Evolutionary conservation across 92 coral and sea anemone genomes (phyloP), one percentile per base, ranked within the genome.

Genomic region (Blastomussa wellsi): DNA sequence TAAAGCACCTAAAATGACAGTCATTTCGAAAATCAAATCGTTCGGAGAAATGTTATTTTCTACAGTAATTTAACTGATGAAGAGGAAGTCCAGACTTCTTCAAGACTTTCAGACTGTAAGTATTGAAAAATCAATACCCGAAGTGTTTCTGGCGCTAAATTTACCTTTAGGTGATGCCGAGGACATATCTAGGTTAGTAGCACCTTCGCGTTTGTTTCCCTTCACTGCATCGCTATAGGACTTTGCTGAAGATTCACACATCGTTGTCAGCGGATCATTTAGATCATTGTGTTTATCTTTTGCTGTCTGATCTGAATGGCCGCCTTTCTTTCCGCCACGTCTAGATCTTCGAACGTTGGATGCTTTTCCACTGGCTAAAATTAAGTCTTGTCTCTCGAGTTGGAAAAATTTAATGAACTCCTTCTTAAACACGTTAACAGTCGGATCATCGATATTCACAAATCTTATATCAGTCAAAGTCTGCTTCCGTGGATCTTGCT

Each of bases 381-480:
- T 3, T 20, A 14, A 39, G 5, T 17, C 24, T 36, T 39, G 28
- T 38, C 20, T 73, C 28, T 73, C 36, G 77, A 39, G 47, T 73
- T 39, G 53, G 13, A 73, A 38, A 16, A 73, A 73, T 5, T 85
- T 80, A 24, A 52, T 48, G 55, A 94, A 94, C 38, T 94, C 92
- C 26, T 83, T 74, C 64, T 49, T 62, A 49, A 94, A 92, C 15
- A 74, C 92, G n/a, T 86, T 72, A 11, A 80, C 89, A 22, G 94
- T 92, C 26, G 89, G 85, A 22, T 89, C 67, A 75, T 94, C 98
- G 36, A 82, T 92, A 78, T 88, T 92, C 71, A 94, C 95, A 68
- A 94, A 94, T 53, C 91, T 95, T 29, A 94, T 84, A 31, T 94
- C 98, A 13, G 66, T 82, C 24, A 94, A 48, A 32, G 31, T 26